Evolutionary conservation across 2,113 vertebrate genomes (phyloP).

Genomic region (Zonotrichia leucophrys): DNA sequence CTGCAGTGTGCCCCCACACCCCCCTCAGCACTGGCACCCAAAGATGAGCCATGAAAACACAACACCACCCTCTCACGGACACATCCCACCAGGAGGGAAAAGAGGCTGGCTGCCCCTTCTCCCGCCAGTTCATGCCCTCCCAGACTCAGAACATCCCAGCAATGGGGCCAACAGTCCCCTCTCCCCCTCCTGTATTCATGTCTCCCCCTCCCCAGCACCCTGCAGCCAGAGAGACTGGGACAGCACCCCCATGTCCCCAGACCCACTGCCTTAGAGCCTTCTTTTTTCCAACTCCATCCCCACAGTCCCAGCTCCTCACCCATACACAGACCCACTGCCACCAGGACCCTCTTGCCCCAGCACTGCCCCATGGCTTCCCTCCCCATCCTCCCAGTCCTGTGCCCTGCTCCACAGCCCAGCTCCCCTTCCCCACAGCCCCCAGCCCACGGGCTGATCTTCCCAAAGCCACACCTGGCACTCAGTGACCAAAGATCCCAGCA

Average conservation of each 20-base stretch:
- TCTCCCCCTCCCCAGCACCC: neutral
- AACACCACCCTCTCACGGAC: neutral
- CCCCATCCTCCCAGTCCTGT: no score
- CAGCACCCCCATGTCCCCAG: neutral
- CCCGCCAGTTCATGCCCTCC: accelerated
- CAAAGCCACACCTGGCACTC: neutral
- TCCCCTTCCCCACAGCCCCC: neutral
- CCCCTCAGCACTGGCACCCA: neutral
- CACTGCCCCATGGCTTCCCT: accelerated
- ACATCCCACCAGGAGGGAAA: neutral
- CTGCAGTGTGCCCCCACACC: neutral
- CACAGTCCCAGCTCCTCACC: neutral
- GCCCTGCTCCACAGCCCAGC: neutral
- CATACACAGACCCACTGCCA: neutral
- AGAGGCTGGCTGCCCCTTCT: neutral
- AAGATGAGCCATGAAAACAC: neutral
- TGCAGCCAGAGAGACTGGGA: accelerated
- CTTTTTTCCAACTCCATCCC: neutral
- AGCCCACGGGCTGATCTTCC: no score
- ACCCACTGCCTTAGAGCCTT: neutral
- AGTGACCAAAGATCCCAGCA: neutral
- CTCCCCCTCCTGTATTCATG: accelerated
- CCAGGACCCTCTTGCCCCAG: accelerated
- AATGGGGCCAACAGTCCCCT: neutral
- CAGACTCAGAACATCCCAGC: neutral